These are phyloP conservation scores for Mola mola DNA, from an alignment of 2,113 vertebrate genomes.

Conservation along the genomic window DNA sequence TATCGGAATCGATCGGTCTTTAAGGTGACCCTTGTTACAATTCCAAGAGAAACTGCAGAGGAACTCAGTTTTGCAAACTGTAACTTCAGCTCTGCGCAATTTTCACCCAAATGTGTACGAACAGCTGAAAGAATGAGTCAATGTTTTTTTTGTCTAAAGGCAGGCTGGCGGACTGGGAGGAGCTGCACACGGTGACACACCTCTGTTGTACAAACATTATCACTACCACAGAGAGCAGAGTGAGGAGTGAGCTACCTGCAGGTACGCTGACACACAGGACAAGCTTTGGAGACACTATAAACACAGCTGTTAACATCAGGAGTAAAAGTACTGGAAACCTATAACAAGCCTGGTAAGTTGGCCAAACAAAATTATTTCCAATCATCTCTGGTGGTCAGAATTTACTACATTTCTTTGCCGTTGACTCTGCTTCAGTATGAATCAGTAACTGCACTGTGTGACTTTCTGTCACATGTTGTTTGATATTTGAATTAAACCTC, in stretches of 20 bases:
- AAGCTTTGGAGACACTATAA: constrained; percentile 8
- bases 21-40: no score
- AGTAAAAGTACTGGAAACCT: not conserved
- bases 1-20: no score
- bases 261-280: constrained; percentile 22
- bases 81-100: no score
- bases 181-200: constrained; percentile 50
- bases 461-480: no score
- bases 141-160: constrained; percentile 54
- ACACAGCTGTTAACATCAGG: constrained; percentile 25
- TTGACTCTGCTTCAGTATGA: no score
- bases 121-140: constrained; percentile 18
- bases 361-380: not conserved
- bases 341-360: constrained; percentile 44
- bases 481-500: no score
- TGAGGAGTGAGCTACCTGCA: constrained; percentile 34
- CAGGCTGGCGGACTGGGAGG: constrained; percentile 50
- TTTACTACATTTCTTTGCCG: not conserved
- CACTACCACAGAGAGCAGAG: constrained; percentile 9
- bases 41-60: no score
- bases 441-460: no score
- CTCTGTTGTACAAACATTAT: constrained; percentile 34
- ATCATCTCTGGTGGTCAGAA: not conserved
- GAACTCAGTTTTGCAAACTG: no score
- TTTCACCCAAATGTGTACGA: not conserved